A percentile compares a stretch with the other conserved stretches of the same genome.
Conservation (phyloP, 2,888 invertebrate species). For the Drosophila birchii region DNA sequence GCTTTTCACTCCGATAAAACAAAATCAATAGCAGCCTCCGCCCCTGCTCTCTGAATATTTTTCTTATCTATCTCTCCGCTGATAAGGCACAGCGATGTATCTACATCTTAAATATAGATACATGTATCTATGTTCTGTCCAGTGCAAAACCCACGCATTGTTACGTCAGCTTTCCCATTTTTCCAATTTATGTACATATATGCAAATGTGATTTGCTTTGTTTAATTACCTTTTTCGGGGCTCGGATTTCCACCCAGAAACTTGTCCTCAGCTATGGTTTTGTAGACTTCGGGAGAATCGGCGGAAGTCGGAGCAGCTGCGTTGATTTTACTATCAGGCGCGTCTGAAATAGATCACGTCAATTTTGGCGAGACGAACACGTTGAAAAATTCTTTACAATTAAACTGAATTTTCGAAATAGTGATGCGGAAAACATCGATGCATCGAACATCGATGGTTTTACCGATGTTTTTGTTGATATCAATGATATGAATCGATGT, state of each 20-base stretch:
- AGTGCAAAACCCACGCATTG: constrained; percentile 31
- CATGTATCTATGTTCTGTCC: constrained; percentile 1
- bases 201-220: not conserved
- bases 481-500: no score
- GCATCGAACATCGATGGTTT: no score
- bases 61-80: constrained; percentile 38
- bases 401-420: not conserved
- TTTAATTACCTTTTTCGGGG: constrained; percentile 53
- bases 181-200: constrained; percentile 4
- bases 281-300: constrained; percentile 67
- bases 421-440: no score
- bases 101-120: constrained; percentile 1
- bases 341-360: constrained; percentile 12
- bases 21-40: constrained; percentile 59
- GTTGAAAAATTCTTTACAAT: constrained; percentile 1
- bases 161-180: constrained; percentile 60
- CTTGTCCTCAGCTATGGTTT: constrained; percentile 72
- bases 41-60: constrained; percentile 6
- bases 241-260: constrained; percentile 24
- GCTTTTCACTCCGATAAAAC: not conserved
- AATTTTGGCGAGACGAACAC: constrained; percentile 16
- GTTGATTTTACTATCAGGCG: constrained; percentile 12
- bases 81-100: constrained; percentile 41
- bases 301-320: constrained; percentile 1
- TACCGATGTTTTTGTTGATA: no score